Conservation (phyloP, 1,140 invertebrate species). For the Psix sp. region DNA sequence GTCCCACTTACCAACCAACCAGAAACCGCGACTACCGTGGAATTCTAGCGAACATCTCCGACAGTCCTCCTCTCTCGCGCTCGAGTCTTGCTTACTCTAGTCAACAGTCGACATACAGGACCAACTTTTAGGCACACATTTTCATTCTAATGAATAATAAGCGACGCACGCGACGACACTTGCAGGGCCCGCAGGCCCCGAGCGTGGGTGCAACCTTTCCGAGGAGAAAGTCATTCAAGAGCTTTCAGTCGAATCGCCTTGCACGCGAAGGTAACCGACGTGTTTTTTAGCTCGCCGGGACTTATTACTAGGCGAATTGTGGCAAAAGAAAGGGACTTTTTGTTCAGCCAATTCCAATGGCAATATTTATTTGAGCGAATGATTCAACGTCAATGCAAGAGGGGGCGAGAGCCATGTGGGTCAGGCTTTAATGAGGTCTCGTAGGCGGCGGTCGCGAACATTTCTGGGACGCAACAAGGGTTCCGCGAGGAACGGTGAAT, state of each 20-base stretch:
- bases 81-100: conserved; percentile 31
- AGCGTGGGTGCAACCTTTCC: conserved; percentile 7
- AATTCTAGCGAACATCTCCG: conserved; percentile 72
- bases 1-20: conserved; percentile 78
- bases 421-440: conserved; percentile 36
- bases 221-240: too few species aligned
- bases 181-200: not conserved
- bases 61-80: conserved; percentile 66
- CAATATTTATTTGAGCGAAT: conserved; percentile 27
- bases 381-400: conserved; percentile 12
- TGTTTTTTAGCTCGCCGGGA: too few species aligned
- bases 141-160: too few species aligned
- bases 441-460: conserved; percentile 27
- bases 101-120: conserved; percentile 18
- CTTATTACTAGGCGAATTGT: not conserved
- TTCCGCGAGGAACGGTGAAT: not conserved
- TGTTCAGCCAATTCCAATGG: not conserved
- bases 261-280: too few species aligned
- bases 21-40: conserved; percentile 74
- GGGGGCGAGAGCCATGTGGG: conserved; percentile 30
- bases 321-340: not conserved
- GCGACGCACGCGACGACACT: conserved; percentile 12
- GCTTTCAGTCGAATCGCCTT: too few species aligned
- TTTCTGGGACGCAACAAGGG: conserved; percentile 1
- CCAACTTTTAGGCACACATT: conserved; percentile 38